Evolutionary conservation across 2,113 vertebrate species (phyloP).

Genomic region (Puntigrus tetrazona): DNA sequence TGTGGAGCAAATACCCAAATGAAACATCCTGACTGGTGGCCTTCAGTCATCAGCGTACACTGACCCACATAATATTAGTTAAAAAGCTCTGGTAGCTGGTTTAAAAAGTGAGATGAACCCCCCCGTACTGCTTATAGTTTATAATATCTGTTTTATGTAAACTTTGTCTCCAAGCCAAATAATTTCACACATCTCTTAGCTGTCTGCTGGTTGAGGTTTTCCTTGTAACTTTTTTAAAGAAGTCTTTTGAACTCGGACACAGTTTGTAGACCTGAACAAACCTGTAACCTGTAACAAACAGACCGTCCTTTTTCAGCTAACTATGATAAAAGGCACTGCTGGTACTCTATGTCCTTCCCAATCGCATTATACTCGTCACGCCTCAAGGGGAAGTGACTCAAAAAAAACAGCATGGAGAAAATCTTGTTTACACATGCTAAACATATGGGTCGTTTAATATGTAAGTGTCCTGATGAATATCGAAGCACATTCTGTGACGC

Average conservation of each 20-base stretch:
- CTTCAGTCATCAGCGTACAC: not conserved
- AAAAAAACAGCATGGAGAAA: not conserved
- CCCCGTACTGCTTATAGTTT: not conserved
- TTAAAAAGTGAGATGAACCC: not conserved
- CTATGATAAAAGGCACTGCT: not conserved
- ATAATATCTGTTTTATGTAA: conserved; percentile 1
- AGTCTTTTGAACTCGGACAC: not conserved
- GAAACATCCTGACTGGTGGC: conserved; percentile 1
- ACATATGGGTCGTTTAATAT: not conserved
- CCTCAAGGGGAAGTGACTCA: not conserved
- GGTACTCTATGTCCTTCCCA: not conserved
- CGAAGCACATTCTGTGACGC: not conserved
- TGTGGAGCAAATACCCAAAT: conserved; percentile 33
- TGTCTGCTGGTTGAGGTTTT: not conserved
- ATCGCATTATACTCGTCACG: conserved; percentile 32
- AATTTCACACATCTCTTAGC: not conserved
- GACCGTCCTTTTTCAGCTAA: conserved; percentile 50
- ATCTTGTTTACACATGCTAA: not conserved
- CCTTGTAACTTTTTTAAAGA: not conserved
- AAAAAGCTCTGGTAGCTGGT: not conserved
- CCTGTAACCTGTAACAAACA: no score
- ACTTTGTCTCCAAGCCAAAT: not conserved
- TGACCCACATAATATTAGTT: conserved; percentile 13
- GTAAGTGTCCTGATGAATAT: not conserved
- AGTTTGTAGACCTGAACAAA: not conserved